These are phyloP conservation scores for Allophyes oxyacanthae DNA, from an alignment of 2,888 invertebrate species.

Conservation along the genomic window DNA sequence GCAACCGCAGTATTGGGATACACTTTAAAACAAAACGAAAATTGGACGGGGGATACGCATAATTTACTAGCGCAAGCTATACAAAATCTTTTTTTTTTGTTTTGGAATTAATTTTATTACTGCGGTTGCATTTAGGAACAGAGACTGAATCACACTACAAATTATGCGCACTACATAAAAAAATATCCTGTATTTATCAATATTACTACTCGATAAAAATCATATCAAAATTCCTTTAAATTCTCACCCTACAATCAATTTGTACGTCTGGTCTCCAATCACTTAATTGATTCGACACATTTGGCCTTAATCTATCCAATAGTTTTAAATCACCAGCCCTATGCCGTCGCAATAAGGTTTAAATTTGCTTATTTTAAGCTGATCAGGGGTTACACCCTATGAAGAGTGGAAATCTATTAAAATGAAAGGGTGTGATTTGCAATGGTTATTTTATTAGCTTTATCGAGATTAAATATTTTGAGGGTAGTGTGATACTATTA, in stretches of 20 bases:
- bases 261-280: constrained; percentile 71
- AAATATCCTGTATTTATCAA: too few relatives aligned
- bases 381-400: constrained; percentile 53
- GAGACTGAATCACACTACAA: too few relatives aligned
- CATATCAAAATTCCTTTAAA: constrained; percentile 39
- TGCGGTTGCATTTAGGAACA: too few relatives aligned
- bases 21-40: too few relatives aligned
- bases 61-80: too few relatives aligned
- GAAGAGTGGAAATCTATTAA: constrained; percentile 76
- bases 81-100: too few relatives aligned
- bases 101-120: too few relatives aligned
- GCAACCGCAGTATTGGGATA: too few relatives aligned
- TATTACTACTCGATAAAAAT: constrained; percentile 8
- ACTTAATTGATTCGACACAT: constrained; percentile 84
- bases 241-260: constrained; percentile 47
- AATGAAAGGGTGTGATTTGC: constrained; percentile 83
- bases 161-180: too few relatives aligned
- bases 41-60: too few relatives aligned
- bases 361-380: constrained; percentile 13
- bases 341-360: constrained; percentile 20
- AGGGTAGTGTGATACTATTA: constrained; percentile 55
- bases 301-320: constrained; percentile 57
- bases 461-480: constrained; percentile 79
- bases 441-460: constrained; percentile 86
- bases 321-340: constrained; percentile 22